phyloP scores from a whole-genome alignment of 2,113 vertebrate genomes.

The Corydoras maculifer region DNA sequence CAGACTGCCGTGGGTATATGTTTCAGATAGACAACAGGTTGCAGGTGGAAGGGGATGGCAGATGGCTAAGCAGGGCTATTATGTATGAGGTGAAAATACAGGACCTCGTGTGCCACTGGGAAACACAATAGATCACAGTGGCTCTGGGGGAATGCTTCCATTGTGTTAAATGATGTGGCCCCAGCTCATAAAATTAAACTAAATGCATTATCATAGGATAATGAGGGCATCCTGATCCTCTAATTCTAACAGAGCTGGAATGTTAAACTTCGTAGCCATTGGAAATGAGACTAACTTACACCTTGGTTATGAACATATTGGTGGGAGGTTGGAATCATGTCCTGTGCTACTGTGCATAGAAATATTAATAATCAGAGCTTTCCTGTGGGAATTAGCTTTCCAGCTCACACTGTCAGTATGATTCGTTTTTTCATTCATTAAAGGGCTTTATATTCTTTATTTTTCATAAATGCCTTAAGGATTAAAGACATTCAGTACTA shows the following conservation, averaged over 20 bases:
- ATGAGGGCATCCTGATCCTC: not conserved
- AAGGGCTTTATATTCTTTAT: slow-evolving; percentile 2
- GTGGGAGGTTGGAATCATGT: not conserved
- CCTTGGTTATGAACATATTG: too few species aligned
- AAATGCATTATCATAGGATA: slow-evolving; percentile 8
- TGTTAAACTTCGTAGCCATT: not conserved
- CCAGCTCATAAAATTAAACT: slow-evolving; percentile 20
- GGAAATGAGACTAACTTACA: too few species aligned
- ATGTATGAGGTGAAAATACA: slow-evolving; percentile 30
- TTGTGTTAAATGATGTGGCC: slow-evolving; percentile 12
- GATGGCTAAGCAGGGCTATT: slow-evolving; percentile 56
- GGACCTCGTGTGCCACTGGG: slow-evolving; percentile 42
- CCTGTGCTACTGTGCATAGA: slow-evolving; percentile 19
- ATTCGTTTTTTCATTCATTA: not conserved
- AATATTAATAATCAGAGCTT: slow-evolving; percentile 29
- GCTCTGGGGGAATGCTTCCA: slow-evolving; percentile 25
- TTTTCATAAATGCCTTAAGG: not conserved
- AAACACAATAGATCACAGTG: slow-evolving; percentile 47
- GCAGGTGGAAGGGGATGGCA: slow-evolving; percentile 59
- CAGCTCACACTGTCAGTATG: not conserved
- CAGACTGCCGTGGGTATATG: slow-evolving; percentile 8
- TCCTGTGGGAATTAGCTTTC: not conserved
- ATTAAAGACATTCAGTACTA: not conserved
- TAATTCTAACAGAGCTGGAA: not conserved
- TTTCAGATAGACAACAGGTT: slow-evolving; percentile 58